Base-by-base conservation (phyloP, 1,140 invertebrate genomes). In the Brachionus rubens region DNA sequence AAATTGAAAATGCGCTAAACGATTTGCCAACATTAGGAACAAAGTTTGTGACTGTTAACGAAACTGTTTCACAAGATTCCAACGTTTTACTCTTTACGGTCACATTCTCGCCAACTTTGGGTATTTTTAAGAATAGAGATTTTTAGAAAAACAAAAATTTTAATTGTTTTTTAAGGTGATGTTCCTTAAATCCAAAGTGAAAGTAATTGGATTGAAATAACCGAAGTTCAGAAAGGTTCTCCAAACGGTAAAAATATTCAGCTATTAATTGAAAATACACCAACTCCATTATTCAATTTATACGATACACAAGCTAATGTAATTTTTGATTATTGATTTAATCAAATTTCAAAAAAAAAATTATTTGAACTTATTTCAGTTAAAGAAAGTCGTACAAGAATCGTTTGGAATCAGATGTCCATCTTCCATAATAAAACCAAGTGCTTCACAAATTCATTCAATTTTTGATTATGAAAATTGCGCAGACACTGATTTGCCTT, bases 401-500 rank as follows among this genome's bases (percentile, higher is more conserved):
- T 36, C n/a, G 4, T 65, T 65, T n/a, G 28, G 59, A 12, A 65
- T 65, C 9, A 19, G 28, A 19, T 65, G 59, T 65, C 59, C 59
- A 41, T 6, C 30, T 14, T 65, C 59, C 5, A 30, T 59, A 24
- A 65, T 7, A 26, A 7, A 3, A 3, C 10, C 4, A n/a, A 30
- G 2, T 4, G 5, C n/a, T n/a, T 1, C 3, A 19, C 3, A 30
- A 36, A 10, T 36, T 36, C 9, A 26, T 36, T 21, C 12, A 19
- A 2, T 36, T 9, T 33, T 26, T 33, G 59, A 65, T 65, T 36
- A 14, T 36, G 59, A 65, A 65, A 36, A 30, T 9, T 65, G 59
- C 24, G n/a, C 16, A 21, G 19, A 26, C 2, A 24, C 9, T 43
- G 41, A 65, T 33, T 5, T 2, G 10, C n/a, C 33, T 10, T 33